A percentile compares a stretch with the other conserved stretches of the same genome.
These are phyloP conservation scores for Hipposideros armiger DNA, from an alignment of 2,113 vertebrate species.

Conservation along the genomic window DNA sequence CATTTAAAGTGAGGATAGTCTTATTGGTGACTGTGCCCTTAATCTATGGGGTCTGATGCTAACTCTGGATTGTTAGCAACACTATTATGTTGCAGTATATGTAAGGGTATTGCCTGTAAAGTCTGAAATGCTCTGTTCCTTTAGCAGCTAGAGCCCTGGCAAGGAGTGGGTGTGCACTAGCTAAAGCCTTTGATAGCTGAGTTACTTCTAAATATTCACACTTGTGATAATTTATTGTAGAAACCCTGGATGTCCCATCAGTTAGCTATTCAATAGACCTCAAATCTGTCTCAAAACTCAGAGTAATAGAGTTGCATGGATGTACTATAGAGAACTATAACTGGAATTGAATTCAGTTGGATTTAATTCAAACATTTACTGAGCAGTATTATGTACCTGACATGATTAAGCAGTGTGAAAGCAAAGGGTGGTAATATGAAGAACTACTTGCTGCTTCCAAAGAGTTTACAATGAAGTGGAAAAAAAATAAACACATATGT, in stretches of 20 bases:
- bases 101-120: neutral
- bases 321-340: neutral
- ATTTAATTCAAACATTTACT: neutral
- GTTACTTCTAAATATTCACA: neutral
- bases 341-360: neutral
- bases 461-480: slow-evolving; percentile 12
- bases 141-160: neutral
- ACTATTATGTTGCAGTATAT: neutral
- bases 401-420: neutral
- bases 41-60: neutral
- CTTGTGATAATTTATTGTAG: neutral
- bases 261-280: neutral
- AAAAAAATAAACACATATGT: neutral
- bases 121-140: neutral
- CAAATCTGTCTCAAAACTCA: neutral
- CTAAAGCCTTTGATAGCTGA: slow-evolving; percentile 3
- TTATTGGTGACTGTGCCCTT: neutral
- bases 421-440: neutral
- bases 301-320: neutral
- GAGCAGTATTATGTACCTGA: neutral
- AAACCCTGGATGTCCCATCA: neutral
- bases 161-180: neutral
- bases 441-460: neutral
- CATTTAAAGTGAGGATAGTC: neutral
- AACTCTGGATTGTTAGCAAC: neutral